Base-by-base conservation (phyloP, 1,140 invertebrate species). In the Papilio helenus region DNA sequence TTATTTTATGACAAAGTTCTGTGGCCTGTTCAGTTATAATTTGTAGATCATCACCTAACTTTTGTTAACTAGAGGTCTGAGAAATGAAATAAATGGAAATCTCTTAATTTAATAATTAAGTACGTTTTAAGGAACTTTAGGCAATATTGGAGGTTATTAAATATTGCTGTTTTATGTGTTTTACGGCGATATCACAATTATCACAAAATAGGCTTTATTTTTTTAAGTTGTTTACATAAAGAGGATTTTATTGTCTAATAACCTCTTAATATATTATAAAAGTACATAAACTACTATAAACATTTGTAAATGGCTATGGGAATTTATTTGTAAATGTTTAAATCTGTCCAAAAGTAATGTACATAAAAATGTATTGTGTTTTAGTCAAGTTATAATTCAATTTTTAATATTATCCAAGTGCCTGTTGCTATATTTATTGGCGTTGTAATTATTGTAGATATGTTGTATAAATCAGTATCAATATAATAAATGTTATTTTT, bases 401-500 rank as follows among this genome's bases (percentile, higher is more conserved):
- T n/a, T 14, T 61, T 34, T 34, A 39, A 14, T 65, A 5, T 61
- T 26, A 26, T 65, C 23, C n/a, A 23, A 58, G 55, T 58, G 55
- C 55, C 55, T 58, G 1, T 58, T 23, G 7, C 14, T 68, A 29
- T 29, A 68, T 68, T 16, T 68, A 68, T 68, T 68, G 61, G 61
- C 61, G 14, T 29, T 68, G 61, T 68, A 68, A 68, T 68, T 68
- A 68, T 68, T 68, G 61, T 68, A 68, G 61, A 68, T 68, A 68
- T 58, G n/a, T 29, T 68, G 14, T 68, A 68, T 68, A 68, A 65
- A 65, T 68, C 61, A 18, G 29, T 68, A 10, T 65, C 1, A 65
- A 58, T 58, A 16, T 26, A 68, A 65, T 65, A 65, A 68, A 68
- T 16, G 61, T 68, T 68, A 68, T 68, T 65, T 65, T 65, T 16